Conservation (phyloP, 2,113 vertebrate genomes). For the Melanotaenia duboulayi region DNA sequence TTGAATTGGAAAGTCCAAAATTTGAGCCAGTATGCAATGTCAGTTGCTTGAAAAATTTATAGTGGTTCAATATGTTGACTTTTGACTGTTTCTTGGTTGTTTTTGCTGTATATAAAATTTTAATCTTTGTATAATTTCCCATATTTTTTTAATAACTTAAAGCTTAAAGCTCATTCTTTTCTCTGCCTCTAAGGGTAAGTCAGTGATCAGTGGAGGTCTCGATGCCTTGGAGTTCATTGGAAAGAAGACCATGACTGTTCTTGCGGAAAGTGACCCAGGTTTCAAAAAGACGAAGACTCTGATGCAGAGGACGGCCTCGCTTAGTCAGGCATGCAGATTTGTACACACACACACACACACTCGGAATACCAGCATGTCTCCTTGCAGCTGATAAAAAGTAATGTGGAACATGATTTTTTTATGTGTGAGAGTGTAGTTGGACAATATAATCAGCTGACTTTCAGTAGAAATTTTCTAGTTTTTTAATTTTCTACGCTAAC, state of each 20-base stretch:
- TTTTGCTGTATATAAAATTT: neutral
- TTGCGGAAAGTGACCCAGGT: constrained; percentile 96
- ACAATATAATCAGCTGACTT: neutral
- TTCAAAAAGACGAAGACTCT: constrained; percentile 97
- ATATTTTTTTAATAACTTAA: neutral
- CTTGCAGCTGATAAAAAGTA: constrained; percentile 10
- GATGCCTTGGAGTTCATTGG: constrained; percentile 98
- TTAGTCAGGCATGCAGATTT: constrained; percentile 88
- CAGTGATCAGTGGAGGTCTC: constrained; percentile 93
- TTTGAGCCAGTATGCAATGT: too few species aligned
- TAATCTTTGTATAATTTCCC: neutral
- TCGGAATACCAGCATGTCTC: neutral
- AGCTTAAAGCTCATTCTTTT: neutral
- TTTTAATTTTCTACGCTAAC: neutral
- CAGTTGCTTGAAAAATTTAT: neutral
- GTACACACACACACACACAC: neutral
- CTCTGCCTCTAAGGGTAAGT: constrained; percentile 87
- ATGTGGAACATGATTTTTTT: constrained; percentile 10
- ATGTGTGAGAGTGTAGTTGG: neutral
- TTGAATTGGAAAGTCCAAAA: too few species aligned
- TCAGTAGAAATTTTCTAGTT: neutral
- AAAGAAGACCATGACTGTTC: constrained; percentile 98
- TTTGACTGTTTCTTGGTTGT: too few species aligned
- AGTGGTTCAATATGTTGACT: neutral
- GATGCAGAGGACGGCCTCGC: constrained; percentile 93